Base-by-base conservation (phyloP, 2,888 invertebrate species). In the Gari tellinella region DNA sequence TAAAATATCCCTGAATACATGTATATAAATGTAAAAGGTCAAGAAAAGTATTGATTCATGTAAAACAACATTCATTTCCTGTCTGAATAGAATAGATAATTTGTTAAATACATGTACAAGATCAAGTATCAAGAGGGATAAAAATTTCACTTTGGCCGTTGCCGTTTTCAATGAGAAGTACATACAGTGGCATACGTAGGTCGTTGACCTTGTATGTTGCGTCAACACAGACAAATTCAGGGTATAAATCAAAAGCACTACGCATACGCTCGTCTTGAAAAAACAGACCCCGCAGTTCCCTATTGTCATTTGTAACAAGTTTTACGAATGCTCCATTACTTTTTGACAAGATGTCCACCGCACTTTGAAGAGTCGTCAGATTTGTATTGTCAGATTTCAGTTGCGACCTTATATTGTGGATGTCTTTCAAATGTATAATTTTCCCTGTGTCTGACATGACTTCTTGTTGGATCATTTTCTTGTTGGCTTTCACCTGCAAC, bases 201-300 rank as follows among this genome's bases (percentile, higher is more conserved):
- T 68, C 48, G 43, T 68, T 68, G 10, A 68, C 60, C 15, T 61
- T 61, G 31, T 61, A 55, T 12, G 67, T 61, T 4, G 67, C 67
- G 21, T 61, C 61, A 3, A 55, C 40, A 49, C 67, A 61, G 23
- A 68, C 2, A 25, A 68, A 61, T 31, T 68, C 61, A 4, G 49
- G 61, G 40, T 61, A 68, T 4, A 8, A 23, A 4, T 21, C 17
- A 53, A 55, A 68, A 12, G 21, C 25, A 14, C 40, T 19, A 0
- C 61, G 10, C 67, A 55, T 68, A 1, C 61, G 10, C 12, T 12
- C 8, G 23, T 68, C 67, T 21, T 68, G 61, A 17, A 41, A 68
- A 19, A 61, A 68, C 14, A 68, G 41, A 15, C 67, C 61, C 21
- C 46, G 53, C 19, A 68, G 46, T 46, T 61, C 60, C 1, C 38